Percentiles rank a stretch among this genome's conserved stretches.
These are phyloP conservation scores for Prostheceraeus crozeri DNA, from an alignment of 2,888 invertebrate genomes.

Conservation along the genomic window DNA sequence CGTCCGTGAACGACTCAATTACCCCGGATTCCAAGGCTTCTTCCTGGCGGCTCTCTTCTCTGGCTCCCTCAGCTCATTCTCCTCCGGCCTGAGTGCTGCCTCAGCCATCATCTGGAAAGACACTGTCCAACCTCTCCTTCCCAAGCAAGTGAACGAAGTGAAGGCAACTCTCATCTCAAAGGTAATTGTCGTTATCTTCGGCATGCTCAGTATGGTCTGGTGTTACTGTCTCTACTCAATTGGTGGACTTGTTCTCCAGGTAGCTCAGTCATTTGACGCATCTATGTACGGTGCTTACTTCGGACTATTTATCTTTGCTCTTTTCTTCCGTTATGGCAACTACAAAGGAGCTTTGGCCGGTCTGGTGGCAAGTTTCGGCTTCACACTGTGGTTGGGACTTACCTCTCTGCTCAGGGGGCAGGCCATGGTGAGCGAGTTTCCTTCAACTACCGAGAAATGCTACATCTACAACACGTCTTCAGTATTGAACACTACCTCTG, in stretches of 20 bases:
- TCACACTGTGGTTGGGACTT: constrained; percentile 49
- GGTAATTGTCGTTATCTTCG: constrained; percentile 23
- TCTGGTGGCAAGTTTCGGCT: constrained; percentile 44
- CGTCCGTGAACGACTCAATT: no score
- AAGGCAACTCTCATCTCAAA: no score
- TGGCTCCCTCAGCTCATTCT: no score
- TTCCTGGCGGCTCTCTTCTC: constrained; percentile 45
- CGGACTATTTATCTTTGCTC: constrained; percentile 50
- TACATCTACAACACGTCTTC: no score
- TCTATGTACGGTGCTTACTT: constrained; percentile 49
- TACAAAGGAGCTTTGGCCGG: constrained; percentile 46
- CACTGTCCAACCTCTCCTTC: neutral
- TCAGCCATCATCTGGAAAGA: constrained; percentile 6
- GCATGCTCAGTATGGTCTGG: constrained; percentile 19
- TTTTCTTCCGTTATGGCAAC: constrained; percentile 49
- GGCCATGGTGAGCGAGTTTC: no score
- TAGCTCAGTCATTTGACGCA: constrained; percentile 47
- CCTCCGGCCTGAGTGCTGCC: neutral
- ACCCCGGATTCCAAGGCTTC: no score
- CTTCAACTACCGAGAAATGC: no score
- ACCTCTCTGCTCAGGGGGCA: no score
- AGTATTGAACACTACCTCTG: no score
- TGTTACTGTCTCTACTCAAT: constrained; percentile 3
- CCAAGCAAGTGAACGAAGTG: neutral
- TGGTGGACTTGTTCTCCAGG: constrained; percentile 41